Base-by-base conservation (phyloP, 2,797 vertebrate genomes). In the Tragopan temminckii region DNA sequence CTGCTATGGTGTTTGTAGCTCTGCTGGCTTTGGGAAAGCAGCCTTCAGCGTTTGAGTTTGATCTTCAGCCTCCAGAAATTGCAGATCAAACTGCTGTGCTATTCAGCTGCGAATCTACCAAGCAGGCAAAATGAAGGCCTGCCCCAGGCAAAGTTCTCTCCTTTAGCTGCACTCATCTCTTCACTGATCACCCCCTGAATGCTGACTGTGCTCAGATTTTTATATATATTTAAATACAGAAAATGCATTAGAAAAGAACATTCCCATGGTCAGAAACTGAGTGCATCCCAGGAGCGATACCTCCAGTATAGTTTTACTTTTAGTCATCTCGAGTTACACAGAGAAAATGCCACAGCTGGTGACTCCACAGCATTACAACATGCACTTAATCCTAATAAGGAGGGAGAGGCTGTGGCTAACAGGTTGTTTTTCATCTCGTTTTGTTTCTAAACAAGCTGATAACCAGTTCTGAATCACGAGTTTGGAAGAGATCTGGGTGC, bases 381-480 rank as follows among this genome's bases (percentile, higher is more conserved):
- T 25, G 27, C 63, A 52, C 67, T 90, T 92, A 95, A 83, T 87
- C 66, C 80, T 70, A 84, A 86, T 74, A 84, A 82, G 69, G 77
- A 93, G 80, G 85, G 85, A 95, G 81, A 92, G 84, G 72, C 79
- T 82, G 43, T 46, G 53, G 67, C 50, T 78, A 91, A 53, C 48
- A 76, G 74, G 63, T 91, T 83, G 43, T 82, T 93, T 90, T 91
- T 93, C 67, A 68, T 77, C 91, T 78, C 18, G 11, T 61, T 92
- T 92, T 31, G 19, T 85, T 93, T 93, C 93, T 91, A 86, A 94
- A 86, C 48, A 86, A 79, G 78, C 58, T 59, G 67, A 40, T 89
- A 92, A 52, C 40, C 27, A 58, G 38, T 81, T 95, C 85, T 90
- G 93, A 88, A 35, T 95, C 83, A 91, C 25, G 21, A 80, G 24